A percentile compares a stretch with the other conserved stretches of the same genome.
Conservation (phyloP, 1,140 invertebrate species). For the Popillia japonica region DNA sequence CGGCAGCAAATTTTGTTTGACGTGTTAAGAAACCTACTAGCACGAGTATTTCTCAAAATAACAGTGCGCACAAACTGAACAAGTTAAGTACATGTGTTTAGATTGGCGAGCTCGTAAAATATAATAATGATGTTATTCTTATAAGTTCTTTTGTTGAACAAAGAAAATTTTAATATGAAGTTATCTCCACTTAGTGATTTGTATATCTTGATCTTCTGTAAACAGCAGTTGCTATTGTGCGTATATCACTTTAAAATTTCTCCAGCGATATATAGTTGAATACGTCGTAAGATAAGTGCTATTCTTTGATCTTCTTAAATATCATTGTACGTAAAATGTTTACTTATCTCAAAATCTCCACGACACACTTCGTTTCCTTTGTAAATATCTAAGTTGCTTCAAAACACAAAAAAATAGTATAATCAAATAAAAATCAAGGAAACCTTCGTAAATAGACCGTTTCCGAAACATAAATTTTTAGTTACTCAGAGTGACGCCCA, state of each 20-base stretch:
- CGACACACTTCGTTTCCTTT: no score
- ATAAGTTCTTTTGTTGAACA: background rate
- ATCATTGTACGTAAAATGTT: no score
- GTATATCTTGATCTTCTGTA: background rate
- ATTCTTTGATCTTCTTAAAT: no score
- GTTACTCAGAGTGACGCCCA: no score
- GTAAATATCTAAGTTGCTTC: no score
- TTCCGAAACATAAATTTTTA: no score
- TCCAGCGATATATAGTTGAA: background rate
- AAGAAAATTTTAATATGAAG: background rate
- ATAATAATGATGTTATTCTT: slow-evolving; percentile 1
- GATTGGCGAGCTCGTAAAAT: background rate
- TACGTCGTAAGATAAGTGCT: no score
- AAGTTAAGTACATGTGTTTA: background rate
- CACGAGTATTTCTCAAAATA: background rate
- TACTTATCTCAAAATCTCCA: no score
- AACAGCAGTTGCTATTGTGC: background rate
- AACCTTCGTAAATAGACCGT: no score
- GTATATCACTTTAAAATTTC: background rate
- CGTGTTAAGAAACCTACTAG: background rate
- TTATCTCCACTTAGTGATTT: slow-evolving; percentile 7
- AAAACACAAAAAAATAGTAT: no score
- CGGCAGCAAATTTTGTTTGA: background rate
- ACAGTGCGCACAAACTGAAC: background rate
- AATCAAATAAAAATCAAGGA: no score